These are phyloP conservation scores for Dipodomys spectabilis DNA, from an alignment of 2,113 vertebrate species.

Conservation along the genomic window DNA sequence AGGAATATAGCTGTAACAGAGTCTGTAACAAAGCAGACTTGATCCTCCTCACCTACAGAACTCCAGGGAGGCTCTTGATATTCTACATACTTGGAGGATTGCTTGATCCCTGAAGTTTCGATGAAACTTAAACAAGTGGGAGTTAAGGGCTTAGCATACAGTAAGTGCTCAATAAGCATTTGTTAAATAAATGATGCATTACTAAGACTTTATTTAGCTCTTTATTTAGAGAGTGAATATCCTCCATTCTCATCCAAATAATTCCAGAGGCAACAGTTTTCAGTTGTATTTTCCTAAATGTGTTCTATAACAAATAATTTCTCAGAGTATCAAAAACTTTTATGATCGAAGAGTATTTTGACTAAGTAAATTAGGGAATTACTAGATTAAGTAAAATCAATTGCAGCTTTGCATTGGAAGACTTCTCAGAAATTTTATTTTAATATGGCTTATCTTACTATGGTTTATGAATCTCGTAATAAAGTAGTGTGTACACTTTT, in stretches of 20 bases:
- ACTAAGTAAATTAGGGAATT: too few relatives aligned
- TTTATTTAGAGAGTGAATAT: too few relatives aligned
- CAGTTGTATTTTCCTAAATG: too few relatives aligned
- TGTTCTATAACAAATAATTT: too few relatives aligned
- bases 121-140: not conserved
- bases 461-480: too few relatives aligned
- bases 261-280: too few relatives aligned
- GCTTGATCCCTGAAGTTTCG: not conserved
- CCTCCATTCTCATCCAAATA: too few relatives aligned
- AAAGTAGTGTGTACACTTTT: not conserved
- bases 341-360: too few relatives aligned
- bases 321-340: too few relatives aligned
- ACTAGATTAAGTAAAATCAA: slow-evolving; percentile 44
- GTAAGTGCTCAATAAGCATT: not conserved
- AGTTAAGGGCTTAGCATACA: not conserved
- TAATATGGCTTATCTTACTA: not conserved
- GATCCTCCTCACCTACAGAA: not conserved
- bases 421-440: not conserved
- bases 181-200: not conserved
- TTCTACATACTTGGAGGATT: not conserved
- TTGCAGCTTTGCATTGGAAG: not conserved
- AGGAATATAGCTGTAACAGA: not conserved
- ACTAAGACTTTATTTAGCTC: too few relatives aligned
- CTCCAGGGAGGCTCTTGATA: not conserved
- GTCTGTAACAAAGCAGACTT: not conserved